These are phyloP conservation scores for Phocoena phocoena DNA, from an alignment of 2,113 vertebrate species.

Conservation along the genomic window DNA sequence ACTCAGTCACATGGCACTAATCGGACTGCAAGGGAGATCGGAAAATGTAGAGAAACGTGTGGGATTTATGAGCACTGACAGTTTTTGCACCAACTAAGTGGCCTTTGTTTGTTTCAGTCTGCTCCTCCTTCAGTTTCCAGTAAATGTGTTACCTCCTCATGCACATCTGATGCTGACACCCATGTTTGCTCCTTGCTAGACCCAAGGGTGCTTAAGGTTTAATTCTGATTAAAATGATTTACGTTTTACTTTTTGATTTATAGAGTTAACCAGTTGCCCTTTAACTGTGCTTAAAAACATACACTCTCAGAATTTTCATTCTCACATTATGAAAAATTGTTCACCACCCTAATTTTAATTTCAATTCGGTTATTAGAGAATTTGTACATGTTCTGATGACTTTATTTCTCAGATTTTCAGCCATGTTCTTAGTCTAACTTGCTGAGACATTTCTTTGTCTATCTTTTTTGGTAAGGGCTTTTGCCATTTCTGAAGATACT, in stretches of 20 bases:
- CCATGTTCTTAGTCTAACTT: not conserved
- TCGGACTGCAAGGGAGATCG: not conserved
- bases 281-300: not conserved
- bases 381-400: not conserved
- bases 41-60: not conserved
- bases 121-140: not conserved
- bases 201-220: not conserved
- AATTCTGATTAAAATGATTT: not conserved
- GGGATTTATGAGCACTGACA: not conserved
- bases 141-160: not conserved
- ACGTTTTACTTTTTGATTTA: not conserved
- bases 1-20: not conserved
- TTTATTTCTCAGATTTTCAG: slow-evolving; percentile 11
- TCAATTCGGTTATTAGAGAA: not conserved
- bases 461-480: not conserved
- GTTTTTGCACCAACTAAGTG: not conserved
- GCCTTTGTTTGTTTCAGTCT: not conserved
- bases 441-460: not conserved
- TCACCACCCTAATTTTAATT: not conserved
- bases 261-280: not conserved
- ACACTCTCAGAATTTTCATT: not conserved
- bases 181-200: not conserved
- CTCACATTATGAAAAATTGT: not conserved
- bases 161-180: not conserved
- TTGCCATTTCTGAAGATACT: not conserved